A percentile compares a stretch with the other conserved stretches of the same genome.
Evolutionary conservation across 2,797 vertebrate species (phyloP).

Genomic region (Acanthurus lineatus): DNA sequence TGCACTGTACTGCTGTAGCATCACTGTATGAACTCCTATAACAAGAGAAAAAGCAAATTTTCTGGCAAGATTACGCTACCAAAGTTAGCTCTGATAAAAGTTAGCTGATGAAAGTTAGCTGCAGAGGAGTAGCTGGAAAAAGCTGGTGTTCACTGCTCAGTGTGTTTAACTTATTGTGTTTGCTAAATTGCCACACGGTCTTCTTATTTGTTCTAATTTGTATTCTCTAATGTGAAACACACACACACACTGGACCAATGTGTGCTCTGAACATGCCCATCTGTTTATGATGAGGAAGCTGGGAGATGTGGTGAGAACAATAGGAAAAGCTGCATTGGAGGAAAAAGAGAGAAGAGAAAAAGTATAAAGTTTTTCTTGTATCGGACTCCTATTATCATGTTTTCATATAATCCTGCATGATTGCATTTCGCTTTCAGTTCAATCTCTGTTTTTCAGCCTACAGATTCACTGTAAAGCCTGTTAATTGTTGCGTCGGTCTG

Average conservation of each 20-base stretch:
- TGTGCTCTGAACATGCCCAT: background rate
- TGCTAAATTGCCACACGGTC: background rate
- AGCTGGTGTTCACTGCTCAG: background rate
- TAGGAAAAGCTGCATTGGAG: too few relatives aligned
- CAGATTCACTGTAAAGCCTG: background rate
- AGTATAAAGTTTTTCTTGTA: too few relatives aligned
- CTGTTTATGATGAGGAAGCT: too few relatives aligned
- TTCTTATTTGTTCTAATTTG: background rate
- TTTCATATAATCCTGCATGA: background rate
- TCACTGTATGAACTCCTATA: background rate
- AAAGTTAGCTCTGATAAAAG: background rate
- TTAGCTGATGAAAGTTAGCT: background rate
- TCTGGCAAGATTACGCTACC: background rate
- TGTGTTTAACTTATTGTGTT: background rate
- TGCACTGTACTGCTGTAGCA: background rate
- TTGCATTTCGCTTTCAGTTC: background rate
- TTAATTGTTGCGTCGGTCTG: background rate
- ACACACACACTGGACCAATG: too few relatives aligned
- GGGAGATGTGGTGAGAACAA: too few relatives aligned
- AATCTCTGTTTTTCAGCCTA: background rate
- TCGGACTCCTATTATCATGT: background rate
- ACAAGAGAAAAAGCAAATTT: too few relatives aligned
- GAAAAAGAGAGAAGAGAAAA: background rate
- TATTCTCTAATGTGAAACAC: too few relatives aligned
- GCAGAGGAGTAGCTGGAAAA: background rate